These are phyloP conservation scores for Phymorhynchus buccinoides DNA, from an alignment of 1,140 invertebrate genomes.

Conservation along the genomic window DNA sequence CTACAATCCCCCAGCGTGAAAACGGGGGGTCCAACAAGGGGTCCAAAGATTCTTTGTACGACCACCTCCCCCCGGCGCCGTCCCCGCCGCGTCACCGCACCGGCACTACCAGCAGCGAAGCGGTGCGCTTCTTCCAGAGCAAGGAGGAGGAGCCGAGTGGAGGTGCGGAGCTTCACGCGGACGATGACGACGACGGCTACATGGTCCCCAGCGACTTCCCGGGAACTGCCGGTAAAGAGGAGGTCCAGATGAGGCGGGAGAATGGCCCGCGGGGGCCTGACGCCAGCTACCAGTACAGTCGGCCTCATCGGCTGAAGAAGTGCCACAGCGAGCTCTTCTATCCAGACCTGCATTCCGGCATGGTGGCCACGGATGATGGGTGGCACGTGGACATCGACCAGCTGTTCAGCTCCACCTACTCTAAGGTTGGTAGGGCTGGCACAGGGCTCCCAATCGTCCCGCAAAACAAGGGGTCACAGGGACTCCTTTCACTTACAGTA, in stretches of 20 bases:
- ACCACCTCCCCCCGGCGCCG: slow-evolving; percentile 64
- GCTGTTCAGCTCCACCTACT: slow-evolving; percentile 48
- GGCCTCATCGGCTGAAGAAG: slow-evolving; percentile 46
- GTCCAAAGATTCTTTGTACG: slow-evolving; percentile 62
- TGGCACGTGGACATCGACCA: slow-evolving; percentile 49
- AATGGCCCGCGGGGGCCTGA: slow-evolving; percentile 55
- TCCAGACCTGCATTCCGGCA: slow-evolving; percentile 19
- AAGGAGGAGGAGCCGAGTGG: background rate
- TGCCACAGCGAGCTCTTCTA: slow-evolving; percentile 48
- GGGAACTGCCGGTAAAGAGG: slow-evolving; percentile 39
- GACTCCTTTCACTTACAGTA: too few species aligned
- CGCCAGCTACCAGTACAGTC: slow-evolving; percentile 45
- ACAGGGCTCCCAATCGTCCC: too few species aligned
- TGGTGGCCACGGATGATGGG: slow-evolving; percentile 34
- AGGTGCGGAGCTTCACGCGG: background rate
- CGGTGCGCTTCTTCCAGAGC: background rate
- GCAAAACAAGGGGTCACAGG: too few species aligned
- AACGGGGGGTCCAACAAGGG: slow-evolving; percentile 16
- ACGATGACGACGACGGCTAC: slow-evolving; percentile 63
- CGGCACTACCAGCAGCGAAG: slow-evolving; percentile 18
- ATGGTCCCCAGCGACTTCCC: slow-evolving; percentile 62
- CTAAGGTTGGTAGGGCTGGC: too few species aligned
- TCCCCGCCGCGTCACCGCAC: slow-evolving; percentile 45
- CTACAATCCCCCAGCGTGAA: background rate
- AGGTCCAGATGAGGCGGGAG: slow-evolving; percentile 40